phyloP scores from a whole-genome alignment of 2,113 vertebrate genomes.

The Arvicanthis niloticus region DNA sequence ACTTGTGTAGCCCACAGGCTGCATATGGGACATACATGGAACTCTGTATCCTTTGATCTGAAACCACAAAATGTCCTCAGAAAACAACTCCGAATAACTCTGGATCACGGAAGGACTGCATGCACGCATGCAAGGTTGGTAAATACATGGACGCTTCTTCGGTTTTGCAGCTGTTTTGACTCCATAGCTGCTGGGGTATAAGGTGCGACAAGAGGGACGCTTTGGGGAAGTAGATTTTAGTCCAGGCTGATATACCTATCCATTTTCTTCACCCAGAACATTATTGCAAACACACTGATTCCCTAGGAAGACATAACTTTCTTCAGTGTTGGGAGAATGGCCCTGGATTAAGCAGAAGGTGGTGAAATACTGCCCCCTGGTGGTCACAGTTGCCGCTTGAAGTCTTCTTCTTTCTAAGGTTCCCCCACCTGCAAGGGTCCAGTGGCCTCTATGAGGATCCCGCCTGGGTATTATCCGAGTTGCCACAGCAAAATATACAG shows the following conservation, averaged over 20 bases:
- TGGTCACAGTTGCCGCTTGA: neutral
- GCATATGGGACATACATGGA: neutral
- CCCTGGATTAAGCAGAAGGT: neutral
- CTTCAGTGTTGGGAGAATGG: neutral
- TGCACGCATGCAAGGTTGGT: fast-evolving
- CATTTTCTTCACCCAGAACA: neutral
- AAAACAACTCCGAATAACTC: neutral
- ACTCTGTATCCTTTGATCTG: neutral
- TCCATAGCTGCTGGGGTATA: neutral
- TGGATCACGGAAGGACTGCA: fast-evolving
- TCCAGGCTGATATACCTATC: neutral
- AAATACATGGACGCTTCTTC: neutral
- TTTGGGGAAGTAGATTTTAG: neutral
- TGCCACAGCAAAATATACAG: neutral
- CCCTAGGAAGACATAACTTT: slow-evolving; percentile 3
- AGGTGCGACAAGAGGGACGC: neutral
- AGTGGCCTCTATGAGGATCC: fast-evolving
- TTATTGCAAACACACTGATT: neutral
- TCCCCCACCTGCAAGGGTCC: neutral
- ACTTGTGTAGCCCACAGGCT: neutral
- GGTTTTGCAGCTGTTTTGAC: neutral
- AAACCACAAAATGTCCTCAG: neutral
- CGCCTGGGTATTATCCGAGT: neutral
- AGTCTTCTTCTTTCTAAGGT: neutral
- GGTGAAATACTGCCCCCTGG: slow-evolving; percentile 13